Base-by-base conservation (phyloP, 2,888 invertebrate species). In the Dendrolimus pini region DNA sequence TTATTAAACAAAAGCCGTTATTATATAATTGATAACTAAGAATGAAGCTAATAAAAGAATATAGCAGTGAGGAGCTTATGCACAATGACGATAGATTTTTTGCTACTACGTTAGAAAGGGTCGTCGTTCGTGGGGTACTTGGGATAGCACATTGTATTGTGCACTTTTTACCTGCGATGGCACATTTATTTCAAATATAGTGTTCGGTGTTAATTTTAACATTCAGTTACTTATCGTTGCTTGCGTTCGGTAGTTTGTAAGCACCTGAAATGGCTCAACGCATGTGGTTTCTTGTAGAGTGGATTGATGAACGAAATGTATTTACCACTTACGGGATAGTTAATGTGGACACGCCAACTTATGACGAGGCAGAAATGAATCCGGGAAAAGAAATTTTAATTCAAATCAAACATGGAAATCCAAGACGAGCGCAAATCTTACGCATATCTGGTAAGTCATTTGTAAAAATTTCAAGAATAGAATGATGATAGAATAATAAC, bases 231-330 rank as follows among this genome's bases (percentile, higher is more conserved):
- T 60, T 64, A 61, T 68, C 61, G 62, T 58, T 63, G 62, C 60
- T 62, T 59, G 63, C 58, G 53, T 54, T 41, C 53, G 60, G 55
- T 54, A 59, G 58, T 59, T 54, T 62, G 57, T 59, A 52, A 42
- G 52, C 62, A 58, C 59, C 58, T 18, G 68, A 60, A 61, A 85
- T 83, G 83, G 65, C 73, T 63, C 71, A 69, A 55, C 66, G 69
- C 9, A 59, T 75, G 53, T 86, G 85, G 85, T 62, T 84, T 8
- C 71, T 86, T n/a, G 78, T 85, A 2, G 82, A 85, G 64, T 85
- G 82, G 82, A 66, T 79, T 52, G 80, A 83, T 9, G 77, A 81
- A 41, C 68, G 63, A 1, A 72, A 76, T 54, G 61, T 77, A 10
- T 78, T 78, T 55, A 74, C 83, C 7, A 66, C 69, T 14, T 85